Evolutionary conservation across 30 jellyfish, hydroid and myxozoan species (phyloP), one percentile per base, ranked within the genome.

Genomic region (Hydractinia symbiolongicarpus): DNA sequence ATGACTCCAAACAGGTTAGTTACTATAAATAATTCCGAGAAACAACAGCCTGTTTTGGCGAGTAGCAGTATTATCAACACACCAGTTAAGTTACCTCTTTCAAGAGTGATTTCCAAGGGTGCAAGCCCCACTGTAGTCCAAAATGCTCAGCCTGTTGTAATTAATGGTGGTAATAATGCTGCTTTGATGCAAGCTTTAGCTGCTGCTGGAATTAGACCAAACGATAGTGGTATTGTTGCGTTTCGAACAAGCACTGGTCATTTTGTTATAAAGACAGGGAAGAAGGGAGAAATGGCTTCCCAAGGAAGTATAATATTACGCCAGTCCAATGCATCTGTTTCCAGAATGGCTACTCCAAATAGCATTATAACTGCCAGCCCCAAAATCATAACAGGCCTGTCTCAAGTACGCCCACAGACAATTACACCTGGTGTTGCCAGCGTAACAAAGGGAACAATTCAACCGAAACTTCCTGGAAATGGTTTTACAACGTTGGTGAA

Each of bases 181-280:
- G 70, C 97, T 11, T 78, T 90, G 6, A 78, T 86, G 72, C 81
- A 90, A 73, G 97, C 97, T 10, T 83, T 90, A 16, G 97, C 94
- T 4, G 88, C 82, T 30, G 95, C 93, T 0, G 89, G 88, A 50
- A 93, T 93, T 0, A 81, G 64, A n/a, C 55, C 57, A 21, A 90
- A 79, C 21, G 79, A 82, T 73, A 90, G 92, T 15, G 96, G 96
- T 5, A 82, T 91, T 10, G 91, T 88, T 56, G 94, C 94, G 14
- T 64, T 91, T 49, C 95, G 84, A 70, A 93, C 96, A 30, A 73
- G 88, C 55, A 86, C 95, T 73, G 98, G 98, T 9, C 96, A 91
- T 84, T 91, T 91, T 79, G 83, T 91, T 52, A 91, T 91, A 49
- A 80, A 93, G 7, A 76, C 98, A 55, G 91, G 85, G 30, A 50